phyloP scores from a whole-genome alignment of 2,888 invertebrate genomes.

The Epiblema foenella region DNA sequence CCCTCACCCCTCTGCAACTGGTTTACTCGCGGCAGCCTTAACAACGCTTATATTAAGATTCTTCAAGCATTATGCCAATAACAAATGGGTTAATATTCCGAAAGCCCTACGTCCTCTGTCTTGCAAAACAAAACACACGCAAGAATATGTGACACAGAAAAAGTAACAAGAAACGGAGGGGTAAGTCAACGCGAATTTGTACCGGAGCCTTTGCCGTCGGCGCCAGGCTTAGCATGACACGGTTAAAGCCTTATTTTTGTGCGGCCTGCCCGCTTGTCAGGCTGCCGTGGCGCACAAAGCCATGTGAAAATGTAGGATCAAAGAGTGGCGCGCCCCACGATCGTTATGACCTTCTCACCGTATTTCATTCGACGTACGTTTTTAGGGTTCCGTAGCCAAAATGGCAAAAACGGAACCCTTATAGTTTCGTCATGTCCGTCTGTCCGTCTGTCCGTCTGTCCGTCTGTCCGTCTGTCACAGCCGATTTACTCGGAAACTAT shows the following conservation, averaged over 20 bases:
- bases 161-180: slow-evolving; percentile 61
- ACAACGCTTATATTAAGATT: not conserved
- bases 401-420: no score
- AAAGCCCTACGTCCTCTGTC: slow-evolving; percentile 5
- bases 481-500: no score
- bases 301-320: slow-evolving; percentile 83
- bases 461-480: no score
- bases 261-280: slow-evolving; percentile 83
- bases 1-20: no score
- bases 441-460: no score
- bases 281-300: slow-evolving; percentile 80
- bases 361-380: slow-evolving; percentile 44
- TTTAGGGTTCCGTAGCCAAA: no score
- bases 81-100: slow-evolving; percentile 10
- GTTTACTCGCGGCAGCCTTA: no score
- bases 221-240: slow-evolving; percentile 83
- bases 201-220: slow-evolving; percentile 82
- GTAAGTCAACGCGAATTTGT: slow-evolving; percentile 81
- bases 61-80: not conserved
- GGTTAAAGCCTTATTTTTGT: slow-evolving; percentile 84
- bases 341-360: slow-evolving; percentile 57
- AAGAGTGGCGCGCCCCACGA: slow-evolving; percentile 73
- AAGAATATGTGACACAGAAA: slow-evolving; percentile 61
- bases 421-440: no score
- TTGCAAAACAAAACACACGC: slow-evolving; percentile 51